These are phyloP conservation scores for Acanthosepion lycidas DNA, from an alignment of 2,888 invertebrate genomes.

Conservation along the genomic window DNA sequence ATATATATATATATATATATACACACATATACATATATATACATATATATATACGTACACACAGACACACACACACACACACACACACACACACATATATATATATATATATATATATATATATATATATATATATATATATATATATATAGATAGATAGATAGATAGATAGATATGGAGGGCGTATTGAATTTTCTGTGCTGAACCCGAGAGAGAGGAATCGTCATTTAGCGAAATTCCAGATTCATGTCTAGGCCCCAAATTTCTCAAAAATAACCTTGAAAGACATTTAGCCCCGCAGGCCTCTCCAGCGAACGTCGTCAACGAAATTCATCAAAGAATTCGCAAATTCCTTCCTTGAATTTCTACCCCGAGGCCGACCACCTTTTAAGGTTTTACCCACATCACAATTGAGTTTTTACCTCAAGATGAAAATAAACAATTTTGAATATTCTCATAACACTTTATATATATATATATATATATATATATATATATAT, in stretches of 20 bases:
- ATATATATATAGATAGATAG: too few species aligned
- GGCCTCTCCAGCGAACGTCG: not conserved
- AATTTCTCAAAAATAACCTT: not conserved
- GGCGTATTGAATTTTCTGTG: not conserved
- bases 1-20: slow-evolving; percentile 6
- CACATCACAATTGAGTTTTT: not conserved
- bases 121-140: too few species aligned
- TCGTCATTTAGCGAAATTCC: not conserved
- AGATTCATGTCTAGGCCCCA: not conserved
- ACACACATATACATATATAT: too few species aligned
- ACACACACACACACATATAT: too few species aligned
- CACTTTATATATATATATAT: not conserved
- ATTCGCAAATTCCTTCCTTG: not conserved
- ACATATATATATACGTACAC: too few species aligned
- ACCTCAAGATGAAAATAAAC: not conserved
- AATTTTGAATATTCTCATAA: not conserved
- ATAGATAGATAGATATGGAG: too few species aligned
- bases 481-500: not conserved
- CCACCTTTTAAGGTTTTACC: not conserved
- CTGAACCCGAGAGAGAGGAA: not conserved
- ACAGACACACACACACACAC: too few species aligned
- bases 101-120: too few species aligned
- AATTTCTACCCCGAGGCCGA: not conserved
- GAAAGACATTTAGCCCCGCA: not conserved
- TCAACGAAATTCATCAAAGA: not conserved